Base-by-base conservation (phyloP, 2,113 vertebrate genomes). In the Rousettus leschenaultii region DNA sequence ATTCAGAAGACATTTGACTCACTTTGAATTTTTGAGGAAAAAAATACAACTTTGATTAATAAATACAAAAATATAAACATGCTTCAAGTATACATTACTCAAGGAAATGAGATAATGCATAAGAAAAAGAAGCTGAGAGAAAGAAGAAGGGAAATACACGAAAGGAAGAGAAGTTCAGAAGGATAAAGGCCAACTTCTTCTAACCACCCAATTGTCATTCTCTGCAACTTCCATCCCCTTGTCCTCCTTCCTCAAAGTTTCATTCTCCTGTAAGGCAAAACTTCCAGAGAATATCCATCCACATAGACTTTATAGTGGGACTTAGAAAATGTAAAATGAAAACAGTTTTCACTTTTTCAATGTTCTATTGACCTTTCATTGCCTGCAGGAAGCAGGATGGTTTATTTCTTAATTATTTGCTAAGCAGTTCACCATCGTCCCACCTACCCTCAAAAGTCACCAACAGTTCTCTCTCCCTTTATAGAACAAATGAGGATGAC, bases 61-160 rank as follows among this genome's bases (percentile, higher is more conserved):
- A 92, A 96, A 78, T 59, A 48, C 4, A 86, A 92, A 94, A 83
- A 63, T 68, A 48, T 40, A 26, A 78, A 73, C 2, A 16, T 5
- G 1, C 18, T 75, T 77, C 30, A 61, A 22, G 21, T 48, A 70
- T 21, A 33, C 51, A 21, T 45, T 40, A 45, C 59, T 16, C 16
- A 71, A 88, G 40, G 45, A 57, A 71, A 70, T 57, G 43, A 87
- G 55, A 40, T 13, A 43, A 40, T 48, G 10, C 63, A 16, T 43
- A 26, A 89, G 51, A 11, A 92, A 73, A 89, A 65, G 33, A 84
- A 40, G 19, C 15, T 75, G 18, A 18, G 65, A 63, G 21, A 26
- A 61, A 74, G 57, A 90, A 51, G 45, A 77, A 83, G 22, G 30
- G 24, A 75, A 38, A 21, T 35, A 43, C 14, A 45, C 21, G 26